Conservation (phyloP, 2,888 invertebrate genomes). For the Acrobasis consociella region DNA sequence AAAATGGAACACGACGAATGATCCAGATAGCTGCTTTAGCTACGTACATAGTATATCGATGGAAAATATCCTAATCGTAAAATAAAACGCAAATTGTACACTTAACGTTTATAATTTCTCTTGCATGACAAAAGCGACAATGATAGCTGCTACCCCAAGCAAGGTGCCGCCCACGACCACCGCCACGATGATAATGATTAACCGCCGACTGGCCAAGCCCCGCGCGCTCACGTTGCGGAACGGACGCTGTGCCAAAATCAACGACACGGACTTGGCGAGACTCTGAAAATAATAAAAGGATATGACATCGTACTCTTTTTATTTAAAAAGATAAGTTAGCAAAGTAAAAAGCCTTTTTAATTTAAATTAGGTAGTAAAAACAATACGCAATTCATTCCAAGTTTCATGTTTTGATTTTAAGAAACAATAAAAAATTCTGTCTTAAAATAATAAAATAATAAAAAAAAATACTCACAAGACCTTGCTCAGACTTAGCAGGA, state of each 20-base stretch:
- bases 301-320: background rate
- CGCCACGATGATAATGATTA: background rate
- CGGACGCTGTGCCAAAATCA: background rate
- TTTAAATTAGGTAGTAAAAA: too few relatives aligned
- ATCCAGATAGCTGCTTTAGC: too few relatives aligned
- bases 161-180: background rate
- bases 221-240: background rate
- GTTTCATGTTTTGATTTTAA: too few relatives aligned
- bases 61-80: background rate
- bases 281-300: background rate
- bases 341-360: too few relatives aligned
- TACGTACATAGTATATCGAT: too few relatives aligned
- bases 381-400: too few relatives aligned
- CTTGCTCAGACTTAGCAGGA: background rate
- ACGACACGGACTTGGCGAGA: background rate
- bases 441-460: too few relatives aligned
- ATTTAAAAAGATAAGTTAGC: background rate
- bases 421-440: too few relatives aligned
- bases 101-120: conserved; percentile 2
- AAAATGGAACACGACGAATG: too few relatives aligned
- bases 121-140: background rate
- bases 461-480: too few relatives aligned
- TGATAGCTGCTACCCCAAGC: background rate
- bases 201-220: background rate
- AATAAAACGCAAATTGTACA: background rate